A percentile compares a stretch with the other conserved stretches of the same genome.
Conservation (phyloP, 2,113 vertebrate species). For the Elanoides forficatus region DNA sequence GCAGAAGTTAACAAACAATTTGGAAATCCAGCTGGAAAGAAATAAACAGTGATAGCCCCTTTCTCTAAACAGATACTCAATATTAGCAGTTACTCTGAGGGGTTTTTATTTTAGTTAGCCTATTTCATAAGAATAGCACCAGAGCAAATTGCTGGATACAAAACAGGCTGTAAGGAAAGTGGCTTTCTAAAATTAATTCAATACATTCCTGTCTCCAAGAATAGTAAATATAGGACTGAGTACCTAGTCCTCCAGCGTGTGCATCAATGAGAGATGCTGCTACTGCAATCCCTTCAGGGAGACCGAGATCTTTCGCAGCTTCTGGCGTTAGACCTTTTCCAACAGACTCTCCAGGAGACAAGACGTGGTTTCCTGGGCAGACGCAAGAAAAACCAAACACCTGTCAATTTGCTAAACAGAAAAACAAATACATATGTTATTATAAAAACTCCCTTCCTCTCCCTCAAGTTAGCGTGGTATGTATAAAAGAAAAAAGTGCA, state of each 20-base stretch:
- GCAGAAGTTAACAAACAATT: background rate
- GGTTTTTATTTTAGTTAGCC: background rate
- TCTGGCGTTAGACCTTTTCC: slow-evolving; percentile 82
- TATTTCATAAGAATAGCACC: background rate
- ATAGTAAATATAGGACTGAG: background rate
- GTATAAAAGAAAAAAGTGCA: background rate
- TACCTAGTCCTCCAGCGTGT: slow-evolving; percentile 97
- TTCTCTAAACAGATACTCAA: background rate
- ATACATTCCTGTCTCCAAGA: background rate
- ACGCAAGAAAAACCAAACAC: slow-evolving; percentile 65
- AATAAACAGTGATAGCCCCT: background rate
- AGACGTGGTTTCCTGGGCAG: slow-evolving; percentile 81
- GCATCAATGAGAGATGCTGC: slow-evolving; percentile 93
- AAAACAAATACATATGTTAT: slow-evolving; percentile 14
- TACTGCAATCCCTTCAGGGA: slow-evolving; percentile 84
- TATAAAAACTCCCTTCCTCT: background rate
- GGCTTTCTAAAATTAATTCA: background rate
- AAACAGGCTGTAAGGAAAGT: background rate
- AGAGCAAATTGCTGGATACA: background rate
- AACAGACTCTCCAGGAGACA: slow-evolving; percentile 83
- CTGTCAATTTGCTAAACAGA: slow-evolving; percentile 56
- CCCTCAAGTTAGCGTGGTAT: background rate
- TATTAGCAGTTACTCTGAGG: background rate
- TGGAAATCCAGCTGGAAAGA: background rate
- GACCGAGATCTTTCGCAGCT: slow-evolving; percentile 83